Percentiles rank a stretch among this genome's conserved stretches.
Evolutionary conservation across 1,140 invertebrate genomes (phyloP).

Genomic region (Heliconius himera): DNA sequence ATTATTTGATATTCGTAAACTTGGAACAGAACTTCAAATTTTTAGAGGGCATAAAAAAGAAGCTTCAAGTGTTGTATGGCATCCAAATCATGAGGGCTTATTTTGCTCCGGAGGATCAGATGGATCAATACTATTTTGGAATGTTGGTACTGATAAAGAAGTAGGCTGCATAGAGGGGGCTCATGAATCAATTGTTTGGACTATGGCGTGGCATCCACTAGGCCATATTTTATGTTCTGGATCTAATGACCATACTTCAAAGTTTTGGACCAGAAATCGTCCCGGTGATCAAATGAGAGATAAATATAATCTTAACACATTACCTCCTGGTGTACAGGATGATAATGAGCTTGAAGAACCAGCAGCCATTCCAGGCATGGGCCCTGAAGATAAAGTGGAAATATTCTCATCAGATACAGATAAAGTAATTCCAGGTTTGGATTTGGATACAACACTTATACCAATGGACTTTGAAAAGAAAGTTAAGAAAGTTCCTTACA

Average conservation of each 20-base stretch:
- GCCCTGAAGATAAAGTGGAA: constrained; percentile 94
- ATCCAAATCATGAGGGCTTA: constrained; percentile 97
- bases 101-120: constrained; percentile 99
- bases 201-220: constrained; percentile 98
- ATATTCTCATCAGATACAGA: constrained; percentile 82
- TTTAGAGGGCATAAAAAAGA: constrained; percentile 99
- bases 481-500: constrained; percentile 94
- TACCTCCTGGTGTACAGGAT: constrained; percentile 87
- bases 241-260: constrained; percentile 98
- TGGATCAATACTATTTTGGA: constrained; percentile 99
- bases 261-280: constrained; percentile 99
- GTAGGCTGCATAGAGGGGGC: constrained; percentile 98
- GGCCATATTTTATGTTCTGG: constrained; percentile 99
- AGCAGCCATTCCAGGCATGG: constrained; percentile 95
- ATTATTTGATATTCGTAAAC: constrained; percentile 98
- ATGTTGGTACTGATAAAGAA: constrained; percentile 98
- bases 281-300: constrained; percentile 99
- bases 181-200: constrained; percentile 99
- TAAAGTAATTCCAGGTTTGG: constrained; percentile 92
- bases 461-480: constrained; percentile 85
- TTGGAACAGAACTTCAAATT: constrained; percentile 96
- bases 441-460: constrained; percentile 87
- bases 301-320: constrained; percentile 97
- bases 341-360: constrained; percentile 86
- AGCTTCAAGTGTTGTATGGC: constrained; percentile 98